A percentile compares a stretch with the other conserved stretches of the same genome.
Evolutionary conservation across 1,140 invertebrate genomes (phyloP).

Genomic region (Babylonia areolata): DNA sequence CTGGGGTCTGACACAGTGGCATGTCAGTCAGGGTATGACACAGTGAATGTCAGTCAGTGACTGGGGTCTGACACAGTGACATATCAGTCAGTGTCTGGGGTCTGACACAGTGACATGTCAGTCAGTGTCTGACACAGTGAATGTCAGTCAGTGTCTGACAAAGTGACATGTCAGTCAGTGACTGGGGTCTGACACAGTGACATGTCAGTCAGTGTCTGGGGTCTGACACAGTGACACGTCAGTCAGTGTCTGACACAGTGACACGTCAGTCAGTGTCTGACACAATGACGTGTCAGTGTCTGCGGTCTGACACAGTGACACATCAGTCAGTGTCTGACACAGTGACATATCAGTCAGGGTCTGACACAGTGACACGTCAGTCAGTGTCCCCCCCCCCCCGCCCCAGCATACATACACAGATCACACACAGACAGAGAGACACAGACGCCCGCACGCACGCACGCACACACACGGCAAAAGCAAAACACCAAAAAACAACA

Average conservation of each 20-base stretch:
- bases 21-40: too few species aligned
- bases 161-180: background rate
- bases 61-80: conserved; percentile 52
- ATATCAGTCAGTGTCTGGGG: conserved; percentile 53
- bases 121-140: conserved; percentile 49
- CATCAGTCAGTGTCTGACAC: conserved; percentile 51
- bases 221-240: conserved; percentile 43
- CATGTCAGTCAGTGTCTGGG: conserved; percentile 47
- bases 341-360: conserved; percentile 44
- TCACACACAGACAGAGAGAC: too few species aligned
- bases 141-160: conserved; percentile 50
- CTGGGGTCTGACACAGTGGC: conserved; percentile 51
- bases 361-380: conserved; percentile 24
- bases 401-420: too few species aligned
- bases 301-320: conserved; percentile 45
- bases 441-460: too few species aligned
- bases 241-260: conserved; percentile 50
- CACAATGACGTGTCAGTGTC: background rate
- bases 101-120: conserved; percentile 37
- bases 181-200: conserved; percentile 58
- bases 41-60: too few species aligned
- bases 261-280: conserved; percentile 53
- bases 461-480: too few species aligned
- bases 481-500: too few species aligned
- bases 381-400: too few species aligned